phyloP scores from a whole-genome alignment of 2,797 vertebrate species.

The Tamandua tetradactyla region DNA sequence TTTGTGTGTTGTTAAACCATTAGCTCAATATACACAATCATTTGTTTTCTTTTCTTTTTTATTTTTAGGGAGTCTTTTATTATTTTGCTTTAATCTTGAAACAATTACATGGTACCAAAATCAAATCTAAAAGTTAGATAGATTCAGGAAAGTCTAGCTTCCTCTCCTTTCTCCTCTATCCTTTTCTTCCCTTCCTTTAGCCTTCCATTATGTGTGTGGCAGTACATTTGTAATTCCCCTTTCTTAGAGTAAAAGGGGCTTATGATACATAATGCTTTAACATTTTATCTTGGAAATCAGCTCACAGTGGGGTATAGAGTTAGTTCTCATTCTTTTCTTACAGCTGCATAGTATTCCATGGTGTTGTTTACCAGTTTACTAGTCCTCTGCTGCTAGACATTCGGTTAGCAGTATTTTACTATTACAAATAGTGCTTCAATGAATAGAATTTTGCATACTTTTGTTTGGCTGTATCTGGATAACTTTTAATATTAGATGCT shows the following conservation, averaged over 20 bases:
- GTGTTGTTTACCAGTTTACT: not conserved
- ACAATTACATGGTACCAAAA: slow-evolving; percentile 33
- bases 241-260: slow-evolving; percentile 15
- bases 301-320: not conserved
- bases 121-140: slow-evolving; percentile 57
- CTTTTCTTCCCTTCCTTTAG: slow-evolving; percentile 4
- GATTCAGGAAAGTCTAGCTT: not conserved
- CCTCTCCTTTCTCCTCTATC: not conserved
- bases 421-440: not conserved
- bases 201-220: not conserved
- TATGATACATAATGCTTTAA: slow-evolving; percentile 11
- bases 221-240: not conserved
- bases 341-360: not conserved
- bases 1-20: slow-evolving; percentile 33
- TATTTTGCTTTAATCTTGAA: slow-evolving; percentile 51
- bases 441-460: not conserved
- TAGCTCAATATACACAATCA: not conserved
- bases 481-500: slow-evolving; percentile 36
- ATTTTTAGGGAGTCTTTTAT: slow-evolving; percentile 41
- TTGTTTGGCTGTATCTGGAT: not conserved
- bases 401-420: slow-evolving; percentile 38
- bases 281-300: slow-evolving; percentile 43
- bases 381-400: slow-evolving; percentile 18
- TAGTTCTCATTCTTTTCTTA: slow-evolving; percentile 1
- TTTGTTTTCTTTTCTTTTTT: slow-evolving; percentile 51